Percentiles rank a stretch among this genome's conserved stretches.
Evolutionary conservation across 2,888 invertebrate species (phyloP).

Genomic region (Xanthorhoe spadicearia): DNA sequence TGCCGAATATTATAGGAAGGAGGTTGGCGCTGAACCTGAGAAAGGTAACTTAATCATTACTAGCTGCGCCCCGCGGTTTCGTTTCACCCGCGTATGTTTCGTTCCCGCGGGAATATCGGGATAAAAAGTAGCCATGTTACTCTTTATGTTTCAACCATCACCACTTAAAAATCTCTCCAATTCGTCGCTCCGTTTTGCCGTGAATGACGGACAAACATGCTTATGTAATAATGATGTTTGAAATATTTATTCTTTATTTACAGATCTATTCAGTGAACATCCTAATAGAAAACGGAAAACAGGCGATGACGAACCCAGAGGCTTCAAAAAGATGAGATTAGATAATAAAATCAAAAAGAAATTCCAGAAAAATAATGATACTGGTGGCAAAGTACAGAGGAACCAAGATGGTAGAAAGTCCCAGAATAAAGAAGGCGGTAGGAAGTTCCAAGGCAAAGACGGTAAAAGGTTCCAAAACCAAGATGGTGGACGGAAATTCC

Average conservation of each 20-base stretch:
- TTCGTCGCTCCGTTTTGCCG: too few species aligned
- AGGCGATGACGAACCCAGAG: slow-evolving; percentile 63
- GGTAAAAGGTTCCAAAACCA: slow-evolving; percentile 52
- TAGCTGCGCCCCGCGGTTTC: too few species aligned
- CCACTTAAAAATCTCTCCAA: too few species aligned
- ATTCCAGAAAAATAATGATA: slow-evolving; percentile 57
- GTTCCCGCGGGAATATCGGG: too few species aligned
- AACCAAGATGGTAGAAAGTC: slow-evolving; percentile 35
- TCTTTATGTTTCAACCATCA: too few species aligned
- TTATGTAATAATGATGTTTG: slow-evolving; percentile 5
- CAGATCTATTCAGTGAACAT: slow-evolving; percentile 72
- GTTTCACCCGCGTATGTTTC: too few species aligned
- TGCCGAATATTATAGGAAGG: slow-evolving; percentile 91
- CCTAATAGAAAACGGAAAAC: slow-evolving; percentile 67
- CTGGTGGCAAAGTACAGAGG: slow-evolving; percentile 1
- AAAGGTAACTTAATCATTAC: slow-evolving; percentile 81
- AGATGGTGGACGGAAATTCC: slow-evolving; percentile 53
- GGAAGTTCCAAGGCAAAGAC: slow-evolving; percentile 45
- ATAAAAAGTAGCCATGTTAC: too few species aligned
- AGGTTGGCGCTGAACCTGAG: slow-evolving; percentile 95
- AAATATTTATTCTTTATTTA: slow-evolving; percentile 10
- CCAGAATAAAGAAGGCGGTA: slow-evolving; percentile 37
- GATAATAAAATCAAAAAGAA: slow-evolving; percentile 75
- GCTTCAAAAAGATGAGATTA: slow-evolving; percentile 77
- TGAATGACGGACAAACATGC: too few species aligned